Conservation (phyloP, 2,888 invertebrate species). For the Sisyra terminalis region DNA sequence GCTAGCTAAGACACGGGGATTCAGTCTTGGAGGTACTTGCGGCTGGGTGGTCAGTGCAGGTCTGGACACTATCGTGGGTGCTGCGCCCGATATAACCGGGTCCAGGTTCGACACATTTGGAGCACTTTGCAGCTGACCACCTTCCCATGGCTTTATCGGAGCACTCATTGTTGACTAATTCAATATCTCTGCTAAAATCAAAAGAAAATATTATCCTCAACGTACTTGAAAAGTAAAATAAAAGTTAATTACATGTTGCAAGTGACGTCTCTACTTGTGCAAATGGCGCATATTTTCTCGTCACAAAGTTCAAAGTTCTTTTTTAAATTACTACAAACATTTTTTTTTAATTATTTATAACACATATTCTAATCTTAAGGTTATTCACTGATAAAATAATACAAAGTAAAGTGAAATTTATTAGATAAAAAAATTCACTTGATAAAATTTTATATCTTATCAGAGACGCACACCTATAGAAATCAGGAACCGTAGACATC, state of each 20-base stretch:
- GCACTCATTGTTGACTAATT: constrained; percentile 18
- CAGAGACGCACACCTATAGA: too few species aligned
- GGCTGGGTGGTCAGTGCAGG: background rate
- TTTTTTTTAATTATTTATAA: background rate
- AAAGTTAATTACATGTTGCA: background rate
- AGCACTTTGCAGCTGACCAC: constrained; percentile 9
- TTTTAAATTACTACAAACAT: background rate
- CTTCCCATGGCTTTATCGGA: constrained; percentile 22
- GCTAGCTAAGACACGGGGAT: background rate
- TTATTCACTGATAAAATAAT: background rate
- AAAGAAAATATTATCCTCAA: background rate
- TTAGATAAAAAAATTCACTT: background rate
- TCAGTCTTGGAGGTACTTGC: constrained; percentile 4
- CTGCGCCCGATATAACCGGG: constrained; percentile 14
- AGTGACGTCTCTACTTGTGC: background rate
- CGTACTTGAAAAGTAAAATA: background rate
- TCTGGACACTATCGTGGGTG: constrained; percentile 7
- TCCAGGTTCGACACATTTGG: constrained; percentile 10
- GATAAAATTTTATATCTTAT: too few species aligned
- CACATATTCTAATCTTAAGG: background rate
- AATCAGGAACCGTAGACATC: too few species aligned
- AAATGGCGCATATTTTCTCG: background rate
- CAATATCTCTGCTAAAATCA: background rate
- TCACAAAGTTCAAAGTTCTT: background rate
- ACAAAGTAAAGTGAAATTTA: too few species aligned